Evolutionary conservation across 1,140 invertebrate genomes (phyloP).

Genomic region (Dendroctonus ponderosae): DNA sequence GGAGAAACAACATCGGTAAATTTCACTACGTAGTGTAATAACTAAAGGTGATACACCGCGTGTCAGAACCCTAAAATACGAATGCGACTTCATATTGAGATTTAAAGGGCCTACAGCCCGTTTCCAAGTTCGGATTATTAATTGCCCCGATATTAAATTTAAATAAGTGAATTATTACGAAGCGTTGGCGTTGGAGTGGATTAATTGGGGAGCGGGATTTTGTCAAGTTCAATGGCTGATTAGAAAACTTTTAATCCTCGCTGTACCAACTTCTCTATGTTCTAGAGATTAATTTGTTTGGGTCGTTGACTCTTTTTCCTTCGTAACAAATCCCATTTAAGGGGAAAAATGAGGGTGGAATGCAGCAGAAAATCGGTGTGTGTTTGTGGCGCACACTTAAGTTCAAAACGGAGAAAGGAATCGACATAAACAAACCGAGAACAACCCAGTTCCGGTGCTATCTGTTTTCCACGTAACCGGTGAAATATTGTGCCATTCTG

Average conservation of each 20-base stretch:
- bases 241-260: too few species aligned
- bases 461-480: slow-evolving; percentile 16
- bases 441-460: slow-evolving; percentile 9
- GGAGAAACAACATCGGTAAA: slow-evolving; percentile 11
- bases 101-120: slow-evolving; percentile 4
- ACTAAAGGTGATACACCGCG: slow-evolving; percentile 26
- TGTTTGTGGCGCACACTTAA: too few species aligned
- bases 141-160: slow-evolving; percentile 25
- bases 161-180: slow-evolving; percentile 22
- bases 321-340: too few species aligned
- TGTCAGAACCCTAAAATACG: slow-evolving; percentile 24
- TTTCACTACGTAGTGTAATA: slow-evolving; percentile 13
- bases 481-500: slow-evolving; percentile 18
- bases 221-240: too few species aligned
- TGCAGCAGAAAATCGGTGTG: too few species aligned
- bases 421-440: slow-evolving; percentile 9
- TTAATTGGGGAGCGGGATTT: background rate
- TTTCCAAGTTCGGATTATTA: slow-evolving; percentile 18
- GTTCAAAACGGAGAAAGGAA: background rate
- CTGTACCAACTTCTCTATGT: too few species aligned
- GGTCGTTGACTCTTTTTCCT: too few species aligned
- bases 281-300: too few species aligned
- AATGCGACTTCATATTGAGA: slow-evolving; percentile 23
- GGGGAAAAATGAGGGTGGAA: too few species aligned
- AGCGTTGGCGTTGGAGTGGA: slow-evolving; percentile 5